phyloP scores from a whole-genome alignment of 2,888 invertebrate genomes.

The Rambutsinella grinnellia region DNA sequence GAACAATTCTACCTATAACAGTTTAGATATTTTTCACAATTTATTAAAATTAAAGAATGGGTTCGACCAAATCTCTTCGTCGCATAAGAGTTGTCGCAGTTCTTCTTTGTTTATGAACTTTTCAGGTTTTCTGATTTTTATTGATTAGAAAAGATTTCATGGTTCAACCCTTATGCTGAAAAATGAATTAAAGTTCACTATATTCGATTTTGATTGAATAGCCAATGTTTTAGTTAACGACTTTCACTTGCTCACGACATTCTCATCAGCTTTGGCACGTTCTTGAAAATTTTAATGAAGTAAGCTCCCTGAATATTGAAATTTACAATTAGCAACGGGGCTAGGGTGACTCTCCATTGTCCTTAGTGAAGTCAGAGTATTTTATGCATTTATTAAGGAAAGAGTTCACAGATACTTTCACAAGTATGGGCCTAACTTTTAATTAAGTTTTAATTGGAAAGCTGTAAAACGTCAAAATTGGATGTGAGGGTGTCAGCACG shows the following conservation, averaged over 20 bases:
- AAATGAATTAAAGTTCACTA: too few relatives aligned
- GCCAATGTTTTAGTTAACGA: neutral
- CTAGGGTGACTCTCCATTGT: neutral
- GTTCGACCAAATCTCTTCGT: too few relatives aligned
- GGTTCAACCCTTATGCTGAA: too few relatives aligned
- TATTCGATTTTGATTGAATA: constrained; percentile 40
- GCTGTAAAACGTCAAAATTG: constrained; percentile 1
- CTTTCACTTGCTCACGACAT: neutral
- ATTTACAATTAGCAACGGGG: neutral
- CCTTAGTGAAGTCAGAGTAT: too few relatives aligned
- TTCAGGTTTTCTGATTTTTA: too few relatives aligned
- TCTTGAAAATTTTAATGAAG: neutral
- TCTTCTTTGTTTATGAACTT: too few relatives aligned
- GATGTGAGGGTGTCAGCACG: neutral
- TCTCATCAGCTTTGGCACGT: neutral
- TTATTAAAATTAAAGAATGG: too few relatives aligned
- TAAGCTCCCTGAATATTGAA: neutral
- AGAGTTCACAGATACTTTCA: neutral
- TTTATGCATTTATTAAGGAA: neutral
- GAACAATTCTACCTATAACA: too few relatives aligned
- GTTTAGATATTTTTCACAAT: too few relatives aligned
- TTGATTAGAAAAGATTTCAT: constrained; percentile 17
- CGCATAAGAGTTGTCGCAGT: too few relatives aligned
- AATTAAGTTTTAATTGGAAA: constrained; percentile 50
- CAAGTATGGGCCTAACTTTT: constrained; percentile 18